Conservation (phyloP, 2,113 vertebrate genomes). For the Hirundichthys speculiger region DNA sequence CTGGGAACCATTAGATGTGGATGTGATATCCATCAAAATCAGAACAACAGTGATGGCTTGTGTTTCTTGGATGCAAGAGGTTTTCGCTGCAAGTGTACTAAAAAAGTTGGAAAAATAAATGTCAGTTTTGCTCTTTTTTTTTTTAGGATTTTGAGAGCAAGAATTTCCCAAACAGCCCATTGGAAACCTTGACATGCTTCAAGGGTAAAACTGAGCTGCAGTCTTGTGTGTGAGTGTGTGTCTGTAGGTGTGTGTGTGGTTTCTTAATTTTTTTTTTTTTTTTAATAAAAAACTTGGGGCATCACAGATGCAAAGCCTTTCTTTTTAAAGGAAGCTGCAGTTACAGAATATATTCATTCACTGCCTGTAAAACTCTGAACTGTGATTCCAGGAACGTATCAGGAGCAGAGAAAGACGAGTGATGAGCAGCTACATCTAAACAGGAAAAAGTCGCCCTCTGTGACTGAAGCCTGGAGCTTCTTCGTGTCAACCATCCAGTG, state of each 20-base stretch:
- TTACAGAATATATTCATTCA: constrained; percentile 32
- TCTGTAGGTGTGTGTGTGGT: too few relatives aligned
- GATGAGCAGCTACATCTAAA: too few relatives aligned
- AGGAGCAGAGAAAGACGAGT: too few relatives aligned
- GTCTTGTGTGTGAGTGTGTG: too few relatives aligned
- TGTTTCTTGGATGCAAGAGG: constrained; percentile 26
- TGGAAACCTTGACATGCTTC: constrained; percentile 26
- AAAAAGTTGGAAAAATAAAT: constrained; percentile 22
- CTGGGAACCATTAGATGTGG: constrained; percentile 12
- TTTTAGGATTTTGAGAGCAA: constrained; percentile 14
- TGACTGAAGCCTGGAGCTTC: too few relatives aligned
- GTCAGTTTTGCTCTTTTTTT: constrained; percentile 15
- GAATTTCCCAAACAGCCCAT: constrained; percentile 2
- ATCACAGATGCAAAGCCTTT: too few relatives aligned
- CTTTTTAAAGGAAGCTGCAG: constrained; percentile 11
- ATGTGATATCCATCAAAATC: constrained; percentile 25
- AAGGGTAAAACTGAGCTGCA: constrained; percentile 15
- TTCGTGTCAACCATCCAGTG: too few relatives aligned
- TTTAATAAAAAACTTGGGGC: too few relatives aligned
- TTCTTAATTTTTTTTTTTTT: too few relatives aligned
- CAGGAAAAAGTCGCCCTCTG: too few relatives aligned
- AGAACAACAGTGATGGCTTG: constrained; percentile 2
- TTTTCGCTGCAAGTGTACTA: constrained; percentile 4
- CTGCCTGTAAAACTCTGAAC: too few relatives aligned
- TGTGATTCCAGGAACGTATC: too few relatives aligned